Percentiles rank a stretch among this genome's conserved stretches.
Conservation (phyloP, 2,888 invertebrate genomes). For the Andrena camellia region DNA sequence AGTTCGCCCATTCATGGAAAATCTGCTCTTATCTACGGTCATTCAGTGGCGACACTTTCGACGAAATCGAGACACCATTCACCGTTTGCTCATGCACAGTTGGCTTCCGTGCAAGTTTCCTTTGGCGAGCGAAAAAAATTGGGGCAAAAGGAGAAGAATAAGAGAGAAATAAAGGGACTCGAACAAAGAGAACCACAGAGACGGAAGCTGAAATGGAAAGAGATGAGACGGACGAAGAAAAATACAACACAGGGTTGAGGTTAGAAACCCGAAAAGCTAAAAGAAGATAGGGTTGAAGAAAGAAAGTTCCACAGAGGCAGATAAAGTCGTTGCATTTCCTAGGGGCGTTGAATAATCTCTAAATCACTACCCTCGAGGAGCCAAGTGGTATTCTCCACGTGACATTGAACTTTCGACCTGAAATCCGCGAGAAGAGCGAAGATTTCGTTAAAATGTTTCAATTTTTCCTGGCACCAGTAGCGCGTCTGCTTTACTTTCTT, state of each 20-base stretch:
- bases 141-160: too few relatives aligned
- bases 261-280: not conserved
- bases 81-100: not conserved
- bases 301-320: not conserved
- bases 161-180: not conserved
- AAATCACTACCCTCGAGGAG: slow-evolving; percentile 12
- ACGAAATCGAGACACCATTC: not conserved
- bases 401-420: slow-evolving; percentile 46
- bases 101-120: not conserved
- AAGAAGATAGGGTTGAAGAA: not conserved
- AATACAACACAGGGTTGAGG: too few relatives aligned
- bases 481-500: not conserved
- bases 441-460: not conserved
- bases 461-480: not conserved
- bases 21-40: slow-evolving; percentile 15
- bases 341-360: slow-evolving; percentile 25
- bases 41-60: slow-evolving; percentile 9
- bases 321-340: slow-evolving; percentile 2
- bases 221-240: not conserved
- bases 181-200: not conserved
- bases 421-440: slow-evolving; percentile 7
- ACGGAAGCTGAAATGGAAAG: not conserved
- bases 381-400: slow-evolving; percentile 5
- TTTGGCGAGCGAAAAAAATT: not conserved
- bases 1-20: slow-evolving; percentile 16